Base-by-base conservation (phyloP, 2,888 invertebrate genomes). In the Uloborus plumipes region DNA sequence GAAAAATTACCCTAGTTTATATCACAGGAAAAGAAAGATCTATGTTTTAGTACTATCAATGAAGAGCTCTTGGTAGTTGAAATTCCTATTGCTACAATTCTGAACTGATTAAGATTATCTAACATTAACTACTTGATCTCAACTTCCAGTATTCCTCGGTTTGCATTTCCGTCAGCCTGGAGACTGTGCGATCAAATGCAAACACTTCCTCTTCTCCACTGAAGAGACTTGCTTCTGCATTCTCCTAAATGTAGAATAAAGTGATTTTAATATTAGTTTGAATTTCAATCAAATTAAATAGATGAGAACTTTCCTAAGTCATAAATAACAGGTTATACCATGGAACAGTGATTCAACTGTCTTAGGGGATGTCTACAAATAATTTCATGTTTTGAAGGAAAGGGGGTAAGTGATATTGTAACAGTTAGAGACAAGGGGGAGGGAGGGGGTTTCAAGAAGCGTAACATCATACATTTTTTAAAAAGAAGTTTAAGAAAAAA, bases 161-260 rank as follows among this genome's bases (percentile, higher is more conserved):
- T 90, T 98, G 97, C 99, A 99, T 99, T 91, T 99, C 97, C 86
- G 94, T 93, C 51, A 99, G 92, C 85, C 99, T 91, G 0, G 99
- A 99, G 39, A 97, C 89, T 26, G 98, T 98, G 77, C 99, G 92
- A 87, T 98, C 97, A 88, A 95, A 97, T 0, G 99, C 99, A 90
- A 99, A 99, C 87, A 97, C 90, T 90, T 99, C 99, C 89, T 99
- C 99, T 89, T 97, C 96, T 0, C 99, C 99, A 0, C 97, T 98
- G 88, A 99, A 99, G 86, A 99, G 94, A 87, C 94, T 97, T 4
- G 97, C 94, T 85, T 92, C 92, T 22, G 94, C 93, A 87, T 93
- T 92, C 75, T 93, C 93, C 94, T 94, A 87, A 70, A 88, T 88
- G 73, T 85, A 58, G 18, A 14, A 76, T 84, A 80, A 62, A 16